Conservation (phyloP, 2,797 vertebrate species). For the Emydoidea blandingii region DNA sequence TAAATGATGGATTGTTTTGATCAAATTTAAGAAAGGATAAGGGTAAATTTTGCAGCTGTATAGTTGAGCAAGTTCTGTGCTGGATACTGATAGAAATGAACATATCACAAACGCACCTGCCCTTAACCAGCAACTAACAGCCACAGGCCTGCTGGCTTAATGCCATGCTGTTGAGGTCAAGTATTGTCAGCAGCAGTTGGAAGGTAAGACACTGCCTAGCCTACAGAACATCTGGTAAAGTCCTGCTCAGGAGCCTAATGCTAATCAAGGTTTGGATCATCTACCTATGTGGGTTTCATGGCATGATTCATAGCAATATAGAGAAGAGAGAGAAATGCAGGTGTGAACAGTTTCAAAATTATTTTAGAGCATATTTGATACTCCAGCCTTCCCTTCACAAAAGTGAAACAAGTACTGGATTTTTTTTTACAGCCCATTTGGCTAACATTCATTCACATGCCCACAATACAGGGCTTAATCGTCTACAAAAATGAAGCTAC, state of each 20-base stretch:
- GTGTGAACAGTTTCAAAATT: background rate
- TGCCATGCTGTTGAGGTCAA: background rate
- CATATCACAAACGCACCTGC: accelerated
- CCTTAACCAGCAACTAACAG: background rate
- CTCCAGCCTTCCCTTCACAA: background rate
- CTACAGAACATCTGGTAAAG: background rate
- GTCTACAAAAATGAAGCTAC: background rate
- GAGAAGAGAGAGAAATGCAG: accelerated
- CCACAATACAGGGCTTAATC: background rate
- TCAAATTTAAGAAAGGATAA: background rate
- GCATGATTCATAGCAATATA: accelerated
- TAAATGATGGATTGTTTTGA: background rate
- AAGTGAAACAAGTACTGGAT: background rate
- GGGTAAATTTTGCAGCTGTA: background rate
- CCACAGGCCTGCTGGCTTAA: background rate
- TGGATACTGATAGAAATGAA: background rate
- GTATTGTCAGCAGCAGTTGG: background rate
- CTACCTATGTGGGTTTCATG: background rate
- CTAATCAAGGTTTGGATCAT: background rate
- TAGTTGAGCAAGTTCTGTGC: background rate
- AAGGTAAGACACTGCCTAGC: no score
- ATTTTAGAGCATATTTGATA: background rate
- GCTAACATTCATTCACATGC: background rate
- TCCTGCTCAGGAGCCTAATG: accelerated
- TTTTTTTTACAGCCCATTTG: background rate